phyloP scores from a whole-genome alignment of 1,140 invertebrate genomes.

The Drosophila persimilis region DNA sequence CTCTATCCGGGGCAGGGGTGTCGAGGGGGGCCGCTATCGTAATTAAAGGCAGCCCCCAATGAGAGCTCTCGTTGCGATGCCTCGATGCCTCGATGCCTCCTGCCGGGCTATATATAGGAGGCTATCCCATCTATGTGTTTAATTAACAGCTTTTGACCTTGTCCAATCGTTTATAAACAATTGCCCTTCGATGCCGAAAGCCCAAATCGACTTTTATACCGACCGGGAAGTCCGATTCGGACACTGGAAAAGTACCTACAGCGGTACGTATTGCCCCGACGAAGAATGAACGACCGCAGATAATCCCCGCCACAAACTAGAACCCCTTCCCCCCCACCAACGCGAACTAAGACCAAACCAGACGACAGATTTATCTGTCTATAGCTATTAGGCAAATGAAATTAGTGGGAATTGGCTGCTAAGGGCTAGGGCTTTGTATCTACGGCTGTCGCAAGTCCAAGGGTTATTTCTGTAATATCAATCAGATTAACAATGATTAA shows the following conservation, averaged over 20 bases:
- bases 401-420: slow-evolving; percentile 16
- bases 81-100: slow-evolving; percentile 11
- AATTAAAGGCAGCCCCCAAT: slow-evolving; percentile 46
- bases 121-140: slow-evolving; percentile 27
- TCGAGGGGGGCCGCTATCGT: slow-evolving; percentile 14
- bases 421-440: slow-evolving; percentile 5
- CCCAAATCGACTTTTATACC: slow-evolving; percentile 19
- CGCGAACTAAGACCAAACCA: neutral
- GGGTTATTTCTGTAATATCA: neutral
- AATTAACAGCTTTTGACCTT: slow-evolving; percentile 59
- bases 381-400: slow-evolving; percentile 22
- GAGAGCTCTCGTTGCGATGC: slow-evolving; percentile 2
- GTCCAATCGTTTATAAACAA: slow-evolving; percentile 59
- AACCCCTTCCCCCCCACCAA: too few species aligned
- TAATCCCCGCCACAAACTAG: slow-evolving; percentile 11
- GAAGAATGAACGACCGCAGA: slow-evolving; percentile 26
- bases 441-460: slow-evolving; percentile 13
- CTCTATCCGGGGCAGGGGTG: slow-evolving; percentile 20
- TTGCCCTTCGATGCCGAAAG: slow-evolving; percentile 18
- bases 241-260: slow-evolving; percentile 25
- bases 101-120: slow-evolving; percentile 21
- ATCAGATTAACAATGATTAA: slow-evolving; percentile 20
- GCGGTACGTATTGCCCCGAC: too few species aligned
- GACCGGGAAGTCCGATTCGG: slow-evolving; percentile 18
- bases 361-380: slow-evolving; percentile 29